These are phyloP conservation scores for Pollenia angustigena DNA, from an alignment of 2,888 invertebrate genomes.

Conservation along the genomic window DNA sequence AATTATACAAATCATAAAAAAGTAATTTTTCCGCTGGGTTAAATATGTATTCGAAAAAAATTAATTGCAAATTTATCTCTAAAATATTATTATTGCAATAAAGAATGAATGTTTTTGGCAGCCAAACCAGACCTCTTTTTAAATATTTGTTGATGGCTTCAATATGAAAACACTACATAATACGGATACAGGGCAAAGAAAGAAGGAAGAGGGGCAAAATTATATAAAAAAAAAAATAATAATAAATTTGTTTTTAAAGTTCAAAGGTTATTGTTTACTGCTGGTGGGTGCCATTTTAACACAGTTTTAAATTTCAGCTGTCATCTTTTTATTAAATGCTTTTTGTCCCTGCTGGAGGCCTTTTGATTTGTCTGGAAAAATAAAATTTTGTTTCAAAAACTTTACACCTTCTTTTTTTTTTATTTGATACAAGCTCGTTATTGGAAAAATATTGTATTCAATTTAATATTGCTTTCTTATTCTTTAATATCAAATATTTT, in stretches of 20 bases:
- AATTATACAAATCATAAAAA: no score
- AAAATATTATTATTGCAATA: no score
- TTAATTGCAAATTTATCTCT: no score
- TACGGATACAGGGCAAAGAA: no score
- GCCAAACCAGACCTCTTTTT: no score
- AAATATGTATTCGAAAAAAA: no score
- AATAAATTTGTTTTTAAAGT: not conserved
- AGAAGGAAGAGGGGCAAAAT: not conserved
- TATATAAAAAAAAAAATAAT: not conserved
- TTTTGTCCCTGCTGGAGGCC: not conserved
- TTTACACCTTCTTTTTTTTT: not conserved
- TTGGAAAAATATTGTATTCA: not conserved
- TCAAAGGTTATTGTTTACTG: not conserved
- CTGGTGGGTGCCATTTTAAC: not conserved
- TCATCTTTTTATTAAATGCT: not conserved
- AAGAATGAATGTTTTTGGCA: no score
- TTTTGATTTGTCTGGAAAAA: not conserved
- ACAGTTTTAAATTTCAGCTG: not conserved
- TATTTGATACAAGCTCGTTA: not conserved
- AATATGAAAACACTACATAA: no score
- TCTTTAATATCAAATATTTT: not conserved
- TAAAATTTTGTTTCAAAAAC: constrained; percentile 1
- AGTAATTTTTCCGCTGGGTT: no score
- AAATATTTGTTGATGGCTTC: no score
- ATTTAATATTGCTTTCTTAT: not conserved